Evolutionary conservation across 30 jellyfish, hydroid and myxozoan genomes (phyloP), one percentile per base, ranked within the genome.

Genomic region (Clytia hemisphaerica): DNA sequence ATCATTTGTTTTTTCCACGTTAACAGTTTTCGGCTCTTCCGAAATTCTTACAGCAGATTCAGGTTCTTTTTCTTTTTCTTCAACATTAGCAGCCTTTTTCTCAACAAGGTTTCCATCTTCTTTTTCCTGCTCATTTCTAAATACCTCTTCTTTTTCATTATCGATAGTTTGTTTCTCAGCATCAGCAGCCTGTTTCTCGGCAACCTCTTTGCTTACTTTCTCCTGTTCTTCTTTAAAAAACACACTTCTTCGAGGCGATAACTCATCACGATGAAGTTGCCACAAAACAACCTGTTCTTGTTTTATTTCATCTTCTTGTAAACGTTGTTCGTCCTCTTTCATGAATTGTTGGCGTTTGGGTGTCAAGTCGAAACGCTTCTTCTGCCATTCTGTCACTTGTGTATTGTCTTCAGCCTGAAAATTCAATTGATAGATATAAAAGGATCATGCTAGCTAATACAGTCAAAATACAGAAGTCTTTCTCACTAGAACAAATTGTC

Each of bases 321-420:
- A n/a, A 6, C 30, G 25, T 0, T 57, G 44, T 6, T 22, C 44
- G 5, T 57, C 70, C 6, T n/a, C 16, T 31, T 22, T 7, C 0
- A 57, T 22, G 49, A 57, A 57, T 6, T 57, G 14, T 18, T 57
- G 44, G 7, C 70, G 55, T 25, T 31, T 33, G 26, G 25, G 14
- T 22, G 55, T 5, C 15, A 57, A 33, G 16, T 10, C 42, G 12
- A n/a, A 33, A 2, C 70, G 70, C 15, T 57, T 57, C 30, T 6
- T 33, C 30, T 57, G 55, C 70, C 70, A 57, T 31, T n/a, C 10
- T 31, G n/a, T n/a, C n/a, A n/a, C n/a, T n/a, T n/a, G n/a, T n/a
- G n/a, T n/a, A n/a, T n/a, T n/a, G n/a, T n/a, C n/a, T n/a, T n/a
- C n/a, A n/a, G n/a, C n/a, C n/a, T n/a, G n/a, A n/a, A n/a, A n/a